Base-by-base conservation (phyloP, 2,797 vertebrate species). In the Enteromius fasciolatus region DNA sequence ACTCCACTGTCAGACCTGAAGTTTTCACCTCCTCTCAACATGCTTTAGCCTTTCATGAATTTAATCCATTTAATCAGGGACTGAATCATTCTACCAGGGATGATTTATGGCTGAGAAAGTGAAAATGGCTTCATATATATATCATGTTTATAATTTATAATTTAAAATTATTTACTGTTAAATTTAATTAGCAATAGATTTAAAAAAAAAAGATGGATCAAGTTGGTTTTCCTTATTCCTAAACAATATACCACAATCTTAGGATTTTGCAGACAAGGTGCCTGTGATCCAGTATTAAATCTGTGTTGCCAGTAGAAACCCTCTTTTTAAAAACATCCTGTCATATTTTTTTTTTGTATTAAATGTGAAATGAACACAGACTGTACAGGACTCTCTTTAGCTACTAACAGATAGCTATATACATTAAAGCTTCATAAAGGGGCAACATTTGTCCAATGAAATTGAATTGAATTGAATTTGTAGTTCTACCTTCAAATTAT, bases 261-360 rank as follows among this genome's bases (percentile, higher is more conserved):
- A 28, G 11, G 20, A 5, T 76, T 18, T 63, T 17, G 28, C 3
- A 17, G 70, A 31, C 69, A 54, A 63, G 39, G 50, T 76, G 33
- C 28, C 73, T 50, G 44, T 39, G 50, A 72, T 70, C 25, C 25
- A 48, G 18, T 54, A 36, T 75, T 67, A 28, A 61, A 61, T 28
- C 25, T 14, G 4, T 61, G 14, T 61, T 28, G 5, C 25, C 36
- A 59, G 36, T 52, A 25, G 52, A n/a, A 72, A 6, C 15, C 15
- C 1, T 48, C 1, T 18, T 18, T n/a, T n/a, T n/a, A n/a, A n/a
- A n/a, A n/a, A n/a, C n/a, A n/a, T n/a, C n/a, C n/a, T n/a, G n/a
- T n/a, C n/a, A n/a, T n/a, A n/a, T n/a, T n/a, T n/a, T n/a, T 68
- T 41, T 44, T 44, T 7, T 23, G 41, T 17, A 18, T 70, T 46